Percentiles rank a stretch among this genome's conserved stretches.
phyloP scores from a whole-genome alignment of 2,113 vertebrate species.

The Crotalus horridus region DNA sequence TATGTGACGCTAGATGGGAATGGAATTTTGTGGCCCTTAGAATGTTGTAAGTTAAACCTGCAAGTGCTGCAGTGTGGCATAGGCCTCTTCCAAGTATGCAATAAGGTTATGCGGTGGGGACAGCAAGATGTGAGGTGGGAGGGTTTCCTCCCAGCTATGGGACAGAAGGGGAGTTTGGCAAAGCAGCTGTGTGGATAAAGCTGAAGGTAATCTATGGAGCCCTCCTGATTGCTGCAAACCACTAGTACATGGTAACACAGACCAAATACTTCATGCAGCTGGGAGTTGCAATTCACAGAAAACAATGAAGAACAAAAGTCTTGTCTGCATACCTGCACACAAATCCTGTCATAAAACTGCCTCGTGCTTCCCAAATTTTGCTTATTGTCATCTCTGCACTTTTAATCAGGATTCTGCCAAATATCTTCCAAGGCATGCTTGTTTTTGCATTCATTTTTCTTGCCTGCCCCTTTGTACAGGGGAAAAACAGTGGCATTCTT shows the following conservation, averaged over 20 bases:
- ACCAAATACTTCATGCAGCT: not conserved
- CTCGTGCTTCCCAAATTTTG: not conserved
- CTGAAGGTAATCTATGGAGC: not conserved
- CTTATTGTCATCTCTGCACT: not conserved
- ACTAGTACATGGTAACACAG: not conserved
- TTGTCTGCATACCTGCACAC: not conserved
- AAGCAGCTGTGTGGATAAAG: not conserved
- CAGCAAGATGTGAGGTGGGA: not conserved
- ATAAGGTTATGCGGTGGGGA: not conserved
- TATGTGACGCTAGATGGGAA: not conserved
- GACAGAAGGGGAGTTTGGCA: not conserved
- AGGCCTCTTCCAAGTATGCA: not conserved
- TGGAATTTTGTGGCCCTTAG: not conserved
- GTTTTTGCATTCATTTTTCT: not conserved
- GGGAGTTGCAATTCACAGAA: not conserved
- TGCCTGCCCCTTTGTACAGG: not conserved
- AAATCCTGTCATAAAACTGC: not conserved
- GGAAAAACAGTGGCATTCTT: not conserved
- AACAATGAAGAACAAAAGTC: not conserved
- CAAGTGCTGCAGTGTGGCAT: not conserved
- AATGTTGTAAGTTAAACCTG: not conserved
- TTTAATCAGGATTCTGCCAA: not conserved
- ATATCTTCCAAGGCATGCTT: not conserved
- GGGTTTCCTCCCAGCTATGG: not conserved
- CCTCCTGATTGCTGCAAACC: not conserved